Base-by-base conservation (phyloP, 2,888 invertebrate genomes). In the Lasioglossum vierecki region DNA sequence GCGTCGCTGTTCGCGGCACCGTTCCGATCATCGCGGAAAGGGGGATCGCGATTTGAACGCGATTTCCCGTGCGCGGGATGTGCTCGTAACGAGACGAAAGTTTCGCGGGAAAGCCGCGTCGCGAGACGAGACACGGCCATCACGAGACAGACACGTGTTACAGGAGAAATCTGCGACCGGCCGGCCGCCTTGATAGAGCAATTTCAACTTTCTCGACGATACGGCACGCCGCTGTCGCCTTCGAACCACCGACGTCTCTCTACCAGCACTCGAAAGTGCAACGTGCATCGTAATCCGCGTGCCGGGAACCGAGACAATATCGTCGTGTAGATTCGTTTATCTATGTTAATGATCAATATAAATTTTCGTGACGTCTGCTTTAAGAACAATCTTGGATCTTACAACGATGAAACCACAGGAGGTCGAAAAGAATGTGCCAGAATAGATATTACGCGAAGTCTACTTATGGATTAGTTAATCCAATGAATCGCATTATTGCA, bases 121-220 rank as follows among this genome's bases (percentile, higher is more conserved):
- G 60, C 60, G 53, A 3, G 78, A 78, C 79, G 83, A 80, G 72
- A 80, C 76, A 82, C 80, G 82, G 74, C 72, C 80, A 57, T 84
- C 81, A 83, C 82, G 84, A 68, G 87, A 85, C 82, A 81, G 84
- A 85, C 87, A 78, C 84, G 86, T 87, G 87, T 87, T 90, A 80
- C 79, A 75, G 76, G 89, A 85, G 89, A 89, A 89, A 89, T 90
- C 88, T 87, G 87, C 85, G 76, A 80, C 71, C 81, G 86, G 75
- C 71, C 78, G 83, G 68, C 68, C 68, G 39, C 22, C 81, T 85
- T 85, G 84, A 91, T 90, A 91, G 86, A 90, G 90, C 86, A 88
- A 91, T 90, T 91, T 85, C 91, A 90, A 90, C 90, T 90, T 90
- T 90, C 90, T 88, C 90, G 89, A 84, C 81, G 84, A 84, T 84